Evolutionary conservation across 1,140 invertebrate species (phyloP).

Genomic region (Cherax quadricarinatus): DNA sequence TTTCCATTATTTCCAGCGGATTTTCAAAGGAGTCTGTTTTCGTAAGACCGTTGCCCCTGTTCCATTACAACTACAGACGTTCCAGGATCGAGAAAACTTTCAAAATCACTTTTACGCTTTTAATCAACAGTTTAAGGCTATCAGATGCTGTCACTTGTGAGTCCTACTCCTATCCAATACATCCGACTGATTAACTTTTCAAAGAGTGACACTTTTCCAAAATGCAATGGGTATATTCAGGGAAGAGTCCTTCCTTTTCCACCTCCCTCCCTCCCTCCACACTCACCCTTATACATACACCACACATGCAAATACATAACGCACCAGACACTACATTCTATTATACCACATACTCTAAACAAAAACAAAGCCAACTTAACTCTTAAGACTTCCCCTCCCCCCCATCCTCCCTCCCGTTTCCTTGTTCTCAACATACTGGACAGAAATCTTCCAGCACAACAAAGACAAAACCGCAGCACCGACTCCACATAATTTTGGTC

Average conservation of each 20-base stretch:
- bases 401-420: background rate
- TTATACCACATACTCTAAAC: background rate
- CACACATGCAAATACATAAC: background rate
- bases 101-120: constrained; percentile 46
- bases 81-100: constrained; percentile 48
- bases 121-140: constrained; percentile 4
- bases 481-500: constrained; percentile 15
- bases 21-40: constrained; percentile 52
- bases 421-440: constrained; percentile 9
- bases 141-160: background rate
- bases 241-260: too few species aligned
- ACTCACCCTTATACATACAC: background rate
- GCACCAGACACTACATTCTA: background rate
- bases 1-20: constrained; percentile 52
- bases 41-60: constrained; percentile 24
- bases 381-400: background rate
- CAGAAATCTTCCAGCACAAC: background rate
- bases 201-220: background rate
- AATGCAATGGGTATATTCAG: too few species aligned
- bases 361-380: background rate
- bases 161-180: background rate
- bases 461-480: constrained; percentile 11
- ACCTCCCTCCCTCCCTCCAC: background rate
- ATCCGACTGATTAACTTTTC: background rate
- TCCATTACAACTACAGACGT: constrained; percentile 56